Base-by-base conservation (phyloP, 2,113 vertebrate genomes). In the Columba livia region DNA sequence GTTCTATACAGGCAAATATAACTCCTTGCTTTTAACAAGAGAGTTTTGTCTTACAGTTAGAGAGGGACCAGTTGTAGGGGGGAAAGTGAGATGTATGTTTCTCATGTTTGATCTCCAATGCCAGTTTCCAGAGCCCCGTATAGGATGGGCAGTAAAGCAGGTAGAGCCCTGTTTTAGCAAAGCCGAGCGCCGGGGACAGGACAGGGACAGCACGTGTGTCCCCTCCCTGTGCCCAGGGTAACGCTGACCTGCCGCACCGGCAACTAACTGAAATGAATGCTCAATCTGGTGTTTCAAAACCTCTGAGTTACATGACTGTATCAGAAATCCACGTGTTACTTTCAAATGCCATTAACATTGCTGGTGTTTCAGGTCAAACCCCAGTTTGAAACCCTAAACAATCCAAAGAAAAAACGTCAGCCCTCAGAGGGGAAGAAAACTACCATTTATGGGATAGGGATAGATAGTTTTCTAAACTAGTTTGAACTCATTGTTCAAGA, bases 181-280 rank as follows among this genome's bases (percentile, higher is more conserved):
- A 36, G 8, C 17, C 20, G 57, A 64, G 66, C 36, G 19, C 23
- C 4, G 3, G 3, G 7, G 44, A 3, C n/a, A 36, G 16, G 38
- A 8, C 10, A 8, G 47, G 44, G 69, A 50, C 9, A 8, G 44
- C 44, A 47, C 44, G 44, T 9, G 44, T 47, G 44, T 47, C 44
- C 44, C 44, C 44, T 47, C 44, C 44, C 44, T 0, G 9, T 1
- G 9, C 58, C 0, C 1, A 54, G 85, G n/a, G 9, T 3, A 38
- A 20, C 8, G 1, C 73, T 25, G 79, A 70, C 51, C 77, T 9
- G 77, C 64, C 2, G 3, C 72, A 18, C 47, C 57, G 10, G 69
- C 80, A 31, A 48, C 4, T 4, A 58, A 19, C 65, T 44, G 60
- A 38, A 82, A 50, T 86, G 25, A 84, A 87, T 40, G 66, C 15